A percentile compares a stretch with the other conserved stretches of the same genome.
Evolutionary conservation across 2,797 vertebrate species (phyloP).

Genomic region (Ctenosaura bakeri): DNA sequence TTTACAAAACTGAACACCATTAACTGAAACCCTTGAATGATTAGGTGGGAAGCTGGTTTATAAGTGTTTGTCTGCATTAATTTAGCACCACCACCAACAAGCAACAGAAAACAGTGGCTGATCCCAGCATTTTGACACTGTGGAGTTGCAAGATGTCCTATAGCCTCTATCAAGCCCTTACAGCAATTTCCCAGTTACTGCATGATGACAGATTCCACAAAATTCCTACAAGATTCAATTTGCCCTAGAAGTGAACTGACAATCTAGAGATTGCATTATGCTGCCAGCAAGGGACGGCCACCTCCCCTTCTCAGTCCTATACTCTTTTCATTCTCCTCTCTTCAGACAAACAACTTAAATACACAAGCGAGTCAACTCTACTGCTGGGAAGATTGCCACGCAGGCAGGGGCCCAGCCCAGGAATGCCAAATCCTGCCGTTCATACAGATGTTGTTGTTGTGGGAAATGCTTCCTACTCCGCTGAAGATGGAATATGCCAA

Average conservation of each 20-base stretch:
- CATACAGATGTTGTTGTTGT: not conserved
- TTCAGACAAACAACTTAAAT: not conserved
- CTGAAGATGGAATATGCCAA: not conserved
- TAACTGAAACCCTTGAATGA: not conserved
- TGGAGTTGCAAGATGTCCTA: not conserved
- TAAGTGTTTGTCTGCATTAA: not conserved
- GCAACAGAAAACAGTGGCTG: not conserved
- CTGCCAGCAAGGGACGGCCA: slow-evolving; percentile 39
- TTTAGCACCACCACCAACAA: not conserved
- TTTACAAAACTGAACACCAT: not conserved
- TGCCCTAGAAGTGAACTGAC: not conserved
- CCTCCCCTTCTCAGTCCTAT: not conserved
- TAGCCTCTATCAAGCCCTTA: not conserved
- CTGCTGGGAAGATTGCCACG: not conserved
- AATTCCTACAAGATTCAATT: not conserved
- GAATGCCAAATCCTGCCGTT: not conserved
- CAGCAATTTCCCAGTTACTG: not conserved
- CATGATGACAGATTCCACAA: not conserved
- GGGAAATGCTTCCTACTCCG: not conserved
- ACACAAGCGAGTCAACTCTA: slow-evolving; percentile 47
- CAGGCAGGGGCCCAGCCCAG: not conserved
- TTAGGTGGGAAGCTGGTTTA: not conserved
- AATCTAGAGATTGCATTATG: slow-evolving; percentile 12
- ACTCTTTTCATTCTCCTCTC: slow-evolving; percentile 30
- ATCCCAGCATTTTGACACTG: not conserved